phyloP scores from a whole-genome alignment of 2,113 vertebrate genomes.

The Takifugu flavidus region DNA sequence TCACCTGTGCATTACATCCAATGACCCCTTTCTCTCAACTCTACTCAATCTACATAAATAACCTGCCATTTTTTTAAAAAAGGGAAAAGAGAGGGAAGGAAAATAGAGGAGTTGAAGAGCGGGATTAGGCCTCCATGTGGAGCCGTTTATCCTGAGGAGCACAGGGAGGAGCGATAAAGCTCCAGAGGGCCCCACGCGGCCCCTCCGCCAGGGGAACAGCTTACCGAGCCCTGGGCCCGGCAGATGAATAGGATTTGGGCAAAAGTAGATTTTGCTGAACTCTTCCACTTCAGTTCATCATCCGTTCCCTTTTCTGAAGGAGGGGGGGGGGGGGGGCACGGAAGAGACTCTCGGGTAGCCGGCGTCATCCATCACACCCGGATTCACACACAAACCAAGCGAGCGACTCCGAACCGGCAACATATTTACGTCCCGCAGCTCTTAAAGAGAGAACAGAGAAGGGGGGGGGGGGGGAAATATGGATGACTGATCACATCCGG shows the following conservation, averaged over 20 bases:
- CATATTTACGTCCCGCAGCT: constrained; percentile 30
- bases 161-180: constrained; percentile 72
- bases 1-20: too few species aligned
- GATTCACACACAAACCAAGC: too few species aligned
- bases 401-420: neutral
- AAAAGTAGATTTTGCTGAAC: constrained; percentile 72
- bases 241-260: constrained; percentile 74
- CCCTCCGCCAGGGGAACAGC: constrained; percentile 73
- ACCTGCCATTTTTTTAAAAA: neutral
- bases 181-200: constrained; percentile 59
- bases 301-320: constrained; percentile 41
- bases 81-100: constrained; percentile 14
- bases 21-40: too few species aligned
- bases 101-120: constrained; percentile 42
- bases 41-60: neutral
- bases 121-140: constrained; percentile 72
- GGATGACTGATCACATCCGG: too few species aligned
- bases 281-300: constrained; percentile 63
- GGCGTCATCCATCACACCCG: too few species aligned
- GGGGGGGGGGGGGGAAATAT: neutral
- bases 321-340: constrained; percentile 24
- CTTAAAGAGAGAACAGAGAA: constrained; percentile 25
- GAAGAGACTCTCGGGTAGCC: neutral
- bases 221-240: constrained; percentile 71
- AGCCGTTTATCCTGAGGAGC: constrained; percentile 75